These are phyloP conservation scores for Eudemis profundana DNA, from an alignment of 2,888 invertebrate species.

Conservation along the genomic window DNA sequence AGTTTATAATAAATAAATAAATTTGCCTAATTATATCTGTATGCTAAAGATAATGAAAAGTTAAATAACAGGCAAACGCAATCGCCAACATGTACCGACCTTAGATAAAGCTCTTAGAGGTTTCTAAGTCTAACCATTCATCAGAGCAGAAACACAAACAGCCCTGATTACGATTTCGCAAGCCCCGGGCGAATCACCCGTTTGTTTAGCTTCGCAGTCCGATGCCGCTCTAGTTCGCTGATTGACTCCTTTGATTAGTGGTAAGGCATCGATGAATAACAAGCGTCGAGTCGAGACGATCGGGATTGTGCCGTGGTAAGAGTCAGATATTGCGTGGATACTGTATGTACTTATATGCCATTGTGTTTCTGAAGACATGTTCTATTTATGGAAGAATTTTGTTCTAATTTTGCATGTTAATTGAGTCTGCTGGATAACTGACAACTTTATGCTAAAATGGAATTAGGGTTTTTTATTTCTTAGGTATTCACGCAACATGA, in stretches of 20 bases:
- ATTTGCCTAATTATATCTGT: no score
- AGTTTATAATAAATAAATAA: no score
- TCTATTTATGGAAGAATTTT: slow-evolving; percentile 31
- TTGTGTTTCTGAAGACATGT: slow-evolving; percentile 13
- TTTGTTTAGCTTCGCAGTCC: slow-evolving; percentile 59
- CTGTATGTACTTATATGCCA: slow-evolving; percentile 7
- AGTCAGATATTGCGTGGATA: slow-evolving; percentile 28
- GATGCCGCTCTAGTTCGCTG: slow-evolving; percentile 50
- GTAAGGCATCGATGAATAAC: slow-evolving; percentile 58
- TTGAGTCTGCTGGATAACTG: slow-evolving; percentile 28
- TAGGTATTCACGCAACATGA: no score
- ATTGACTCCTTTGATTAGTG: slow-evolving; percentile 63
- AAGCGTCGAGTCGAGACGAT: slow-evolving; percentile 45
- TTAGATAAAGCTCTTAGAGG: slow-evolving; percentile 14
- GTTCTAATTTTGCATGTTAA: slow-evolving; percentile 20
- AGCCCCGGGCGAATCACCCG: slow-evolving; percentile 56
- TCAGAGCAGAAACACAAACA: slow-evolving; percentile 44
- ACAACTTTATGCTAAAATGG: no score
- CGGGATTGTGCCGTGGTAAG: slow-evolving; percentile 8
- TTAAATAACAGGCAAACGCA: slow-evolving; percentile 9
- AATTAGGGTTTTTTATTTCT: no score
- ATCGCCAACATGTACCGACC: neutral
- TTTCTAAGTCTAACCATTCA: slow-evolving; percentile 30
- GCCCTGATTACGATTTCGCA: slow-evolving; percentile 43
- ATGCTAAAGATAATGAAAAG: neutral